These are phyloP conservation scores for Nymphalis polychloros DNA, from an alignment of 2,888 invertebrate species.

Conservation along the genomic window DNA sequence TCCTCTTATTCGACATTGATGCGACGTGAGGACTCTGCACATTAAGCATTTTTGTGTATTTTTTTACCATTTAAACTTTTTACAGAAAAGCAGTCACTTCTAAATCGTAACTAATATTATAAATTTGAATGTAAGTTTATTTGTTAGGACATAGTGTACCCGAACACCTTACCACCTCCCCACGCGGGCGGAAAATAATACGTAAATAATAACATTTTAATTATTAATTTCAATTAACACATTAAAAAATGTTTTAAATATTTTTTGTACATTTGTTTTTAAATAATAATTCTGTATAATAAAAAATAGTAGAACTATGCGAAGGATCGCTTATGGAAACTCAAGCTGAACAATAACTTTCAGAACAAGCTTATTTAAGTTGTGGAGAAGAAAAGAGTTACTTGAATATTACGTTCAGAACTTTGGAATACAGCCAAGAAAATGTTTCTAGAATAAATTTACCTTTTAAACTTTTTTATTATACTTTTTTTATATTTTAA, in stretches of 20 bases:
- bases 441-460: conserved; percentile 3
- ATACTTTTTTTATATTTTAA: not conserved
- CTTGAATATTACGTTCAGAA: conserved; percentile 16
- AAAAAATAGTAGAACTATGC: too few species aligned
- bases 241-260: too few species aligned
- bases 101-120: not conserved
- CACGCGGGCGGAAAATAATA: too few species aligned
- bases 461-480: conserved; percentile 1
- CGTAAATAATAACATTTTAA: too few species aligned
- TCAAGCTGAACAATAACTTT: not conserved
- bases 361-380: not conserved
- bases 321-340: not conserved
- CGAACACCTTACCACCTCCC: too few species aligned
- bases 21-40: not conserved
- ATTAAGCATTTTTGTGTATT: too few species aligned
- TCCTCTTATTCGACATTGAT: not conserved
- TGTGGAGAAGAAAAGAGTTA: not conserved
- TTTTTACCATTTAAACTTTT: too few species aligned
- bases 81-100: too few species aligned
- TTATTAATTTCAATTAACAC: too few species aligned
- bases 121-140: not conserved
- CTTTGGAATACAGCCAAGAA: conserved; percentile 4
- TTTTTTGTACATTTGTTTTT: too few species aligned
- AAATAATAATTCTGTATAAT: too few species aligned
- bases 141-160: too few species aligned